These are phyloP conservation scores for Agelas oroides DNA, from an alignment of 37 sponge, comb jelly and placozoan species.

Conservation along the genomic window DNA sequence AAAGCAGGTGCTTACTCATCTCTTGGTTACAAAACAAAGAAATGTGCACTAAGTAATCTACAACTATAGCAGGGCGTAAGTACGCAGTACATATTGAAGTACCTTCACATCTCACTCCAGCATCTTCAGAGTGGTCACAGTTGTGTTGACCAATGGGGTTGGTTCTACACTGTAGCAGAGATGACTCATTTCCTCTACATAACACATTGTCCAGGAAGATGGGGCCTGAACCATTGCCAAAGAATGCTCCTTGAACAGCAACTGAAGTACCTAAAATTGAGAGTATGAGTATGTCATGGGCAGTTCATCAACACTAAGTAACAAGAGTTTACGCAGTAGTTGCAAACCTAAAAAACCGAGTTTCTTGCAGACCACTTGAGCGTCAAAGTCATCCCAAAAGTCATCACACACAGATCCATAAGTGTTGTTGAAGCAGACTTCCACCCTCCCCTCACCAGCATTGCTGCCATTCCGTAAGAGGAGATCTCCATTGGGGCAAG, in stretches of 20 bases:
- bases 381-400: background rate
- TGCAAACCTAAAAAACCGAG: background rate
- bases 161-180: constrained; percentile 33
- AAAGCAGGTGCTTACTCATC: too few relatives aligned
- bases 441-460: background rate
- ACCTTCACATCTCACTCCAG: constrained; percentile 49
- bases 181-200: constrained; percentile 35
- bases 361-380: background rate
- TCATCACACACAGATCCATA: background rate
- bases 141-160: constrained; percentile 21
- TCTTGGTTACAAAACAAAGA: too few relatives aligned
- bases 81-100: too few relatives aligned
- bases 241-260: background rate
- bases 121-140: constrained; percentile 52
- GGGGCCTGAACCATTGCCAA: background rate
- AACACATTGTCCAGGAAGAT: constrained; percentile 26
- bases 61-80: too few relatives aligned
- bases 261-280: background rate
- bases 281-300: too few relatives aligned
- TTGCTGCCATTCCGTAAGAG: background rate
- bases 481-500: background rate
- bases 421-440: background rate
- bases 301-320: too few relatives aligned
- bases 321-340: too few relatives aligned
- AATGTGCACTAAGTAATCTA: too few relatives aligned